These are phyloP conservation scores for Hydrozoanthus gracilis DNA, from an alignment of 92 coral and sea anemone genomes.

Conservation along the genomic window DNA sequence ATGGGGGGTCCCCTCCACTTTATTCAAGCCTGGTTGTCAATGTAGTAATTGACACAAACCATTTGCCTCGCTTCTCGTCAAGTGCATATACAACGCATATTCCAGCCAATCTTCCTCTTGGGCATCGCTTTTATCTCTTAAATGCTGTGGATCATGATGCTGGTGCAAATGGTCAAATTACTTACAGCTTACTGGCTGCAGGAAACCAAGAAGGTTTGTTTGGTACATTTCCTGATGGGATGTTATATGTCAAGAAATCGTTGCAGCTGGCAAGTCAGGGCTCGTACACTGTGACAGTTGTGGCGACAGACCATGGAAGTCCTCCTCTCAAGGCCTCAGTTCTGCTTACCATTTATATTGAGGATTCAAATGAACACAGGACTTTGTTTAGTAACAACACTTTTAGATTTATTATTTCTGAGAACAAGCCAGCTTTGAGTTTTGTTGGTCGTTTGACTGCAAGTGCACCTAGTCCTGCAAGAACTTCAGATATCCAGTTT, in stretches of 20 bases:
- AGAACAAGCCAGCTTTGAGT: constrained; percentile 80
- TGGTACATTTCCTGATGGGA: constrained; percentile 89
- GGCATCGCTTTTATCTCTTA: constrained; percentile 70
- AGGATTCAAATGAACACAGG: constrained; percentile 74
- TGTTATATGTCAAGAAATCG: constrained; percentile 77
- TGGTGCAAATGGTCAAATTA: constrained; percentile 73
- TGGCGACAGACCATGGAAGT: constrained; percentile 79
- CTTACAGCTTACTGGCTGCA: constrained; percentile 56
- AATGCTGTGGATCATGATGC: constrained; percentile 82
- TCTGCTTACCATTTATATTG: constrained; percentile 68
- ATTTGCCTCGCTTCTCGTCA: constrained; percentile 74
- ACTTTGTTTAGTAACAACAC: constrained; percentile 77
- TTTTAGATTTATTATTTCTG: constrained; percentile 73
- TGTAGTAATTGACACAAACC: constrained; percentile 71
- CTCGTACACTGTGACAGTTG: constrained; percentile 63
- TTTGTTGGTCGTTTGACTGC: constrained; percentile 77
- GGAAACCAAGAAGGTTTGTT: constrained; percentile 85
- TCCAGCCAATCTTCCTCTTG: constrained; percentile 76
- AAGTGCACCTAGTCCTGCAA: constrained; percentile 58
- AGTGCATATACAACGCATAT: constrained; percentile 66
- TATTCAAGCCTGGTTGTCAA: constrained; percentile 72
- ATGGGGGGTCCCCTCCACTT: constrained; percentile 89
- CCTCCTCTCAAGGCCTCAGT: constrained; percentile 77
- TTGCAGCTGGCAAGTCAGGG: constrained; percentile 70
- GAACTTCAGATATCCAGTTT: constrained; percentile 61